These are phyloP conservation scores for Blastobasis adustella DNA, from an alignment of 2,888 invertebrate species.

Conservation along the genomic window DNA sequence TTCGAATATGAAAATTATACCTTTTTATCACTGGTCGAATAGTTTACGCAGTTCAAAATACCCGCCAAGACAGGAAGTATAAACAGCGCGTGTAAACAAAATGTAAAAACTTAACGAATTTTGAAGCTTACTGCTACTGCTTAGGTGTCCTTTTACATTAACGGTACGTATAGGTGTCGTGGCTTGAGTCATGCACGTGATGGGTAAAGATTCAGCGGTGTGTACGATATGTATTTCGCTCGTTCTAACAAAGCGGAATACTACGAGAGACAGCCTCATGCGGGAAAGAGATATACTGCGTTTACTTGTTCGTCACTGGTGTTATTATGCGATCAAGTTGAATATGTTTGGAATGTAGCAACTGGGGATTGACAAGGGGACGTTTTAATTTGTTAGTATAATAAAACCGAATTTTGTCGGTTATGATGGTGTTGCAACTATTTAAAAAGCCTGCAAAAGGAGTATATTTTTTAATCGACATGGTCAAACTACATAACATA, in stretches of 20 bases:
- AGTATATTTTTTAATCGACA: no score
- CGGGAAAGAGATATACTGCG: no score
- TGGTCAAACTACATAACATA: no score
- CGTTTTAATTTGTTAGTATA: no score
- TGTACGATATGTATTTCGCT: slow-evolving; percentile 21
- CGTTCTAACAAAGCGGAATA: slow-evolving; percentile 25
- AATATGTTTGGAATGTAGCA: no score
- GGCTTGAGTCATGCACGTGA: slow-evolving; percentile 39
- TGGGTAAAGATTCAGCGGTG: slow-evolving; percentile 9
- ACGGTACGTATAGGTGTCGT: slow-evolving; percentile 7
- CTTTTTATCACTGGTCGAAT: slow-evolving; percentile 29
- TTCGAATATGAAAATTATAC: slow-evolving; percentile 3
- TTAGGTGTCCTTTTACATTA: slow-evolving; percentile 7
- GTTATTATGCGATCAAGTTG: no score
- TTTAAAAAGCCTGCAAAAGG: no score
- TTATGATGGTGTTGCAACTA: no score
- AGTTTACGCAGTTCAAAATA: slow-evolving; percentile 4
- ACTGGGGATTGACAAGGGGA: no score
- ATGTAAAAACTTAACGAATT: background rate
- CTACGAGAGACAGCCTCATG: background rate
- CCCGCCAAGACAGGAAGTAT: background rate
- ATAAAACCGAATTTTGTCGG: no score
- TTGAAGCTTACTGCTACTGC: slow-evolving; percentile 9
- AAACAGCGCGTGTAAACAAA: slow-evolving; percentile 6
- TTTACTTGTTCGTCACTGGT: no score